Conservation (phyloP, 53 echinoderm and acorn worm genomes). For the Holothuria scabra region DNA sequence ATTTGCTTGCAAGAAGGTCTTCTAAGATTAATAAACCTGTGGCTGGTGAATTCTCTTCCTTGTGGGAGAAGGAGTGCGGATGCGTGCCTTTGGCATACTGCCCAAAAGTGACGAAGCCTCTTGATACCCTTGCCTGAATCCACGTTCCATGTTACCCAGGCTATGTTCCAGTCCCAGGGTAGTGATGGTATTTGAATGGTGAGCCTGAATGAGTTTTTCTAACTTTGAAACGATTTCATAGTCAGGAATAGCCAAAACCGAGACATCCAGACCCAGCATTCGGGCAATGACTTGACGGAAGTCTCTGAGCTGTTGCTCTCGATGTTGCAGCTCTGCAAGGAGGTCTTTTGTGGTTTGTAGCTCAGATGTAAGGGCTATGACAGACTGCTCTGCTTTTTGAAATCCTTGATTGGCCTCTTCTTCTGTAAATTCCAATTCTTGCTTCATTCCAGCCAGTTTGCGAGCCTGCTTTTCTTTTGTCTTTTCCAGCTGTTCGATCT, state of each 20-base stretch:
- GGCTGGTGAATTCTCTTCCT: constrained; percentile 79
- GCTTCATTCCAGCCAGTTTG: constrained; percentile 96
- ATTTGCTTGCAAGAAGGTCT: not conserved
- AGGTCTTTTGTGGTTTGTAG: constrained; percentile 87
- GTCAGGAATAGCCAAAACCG: constrained; percentile 89
- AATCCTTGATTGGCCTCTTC: constrained; percentile 77
- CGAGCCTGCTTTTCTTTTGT: constrained; percentile 95
- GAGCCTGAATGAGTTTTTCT: constrained; percentile 98
- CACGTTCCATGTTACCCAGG: constrained; percentile 79
- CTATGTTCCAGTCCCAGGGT: constrained; percentile 78
- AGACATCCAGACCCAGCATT: constrained; percentile 94
- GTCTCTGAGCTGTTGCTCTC: constrained; percentile 87
- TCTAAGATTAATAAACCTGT: constrained; percentile 68
- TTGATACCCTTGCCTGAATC: constrained; percentile 84
- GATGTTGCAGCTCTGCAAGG: constrained; percentile 74
- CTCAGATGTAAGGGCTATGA: constrained; percentile 72
- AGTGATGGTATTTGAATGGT: constrained; percentile 94
- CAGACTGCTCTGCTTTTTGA: constrained; percentile 61
- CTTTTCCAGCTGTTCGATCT: constrained; percentile 89
- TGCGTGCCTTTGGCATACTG: constrained; percentile 33
- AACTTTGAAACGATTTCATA: constrained; percentile 96
- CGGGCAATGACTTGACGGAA: constrained; percentile 96
- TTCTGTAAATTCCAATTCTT: constrained; percentile 90
- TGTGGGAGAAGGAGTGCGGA: constrained; percentile 87
- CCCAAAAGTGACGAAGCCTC: constrained; percentile 58